These are phyloP conservation scores for Nerophis lumbriciformis DNA, from an alignment of 2,113 vertebrate genomes.

Conservation along the genomic window DNA sequence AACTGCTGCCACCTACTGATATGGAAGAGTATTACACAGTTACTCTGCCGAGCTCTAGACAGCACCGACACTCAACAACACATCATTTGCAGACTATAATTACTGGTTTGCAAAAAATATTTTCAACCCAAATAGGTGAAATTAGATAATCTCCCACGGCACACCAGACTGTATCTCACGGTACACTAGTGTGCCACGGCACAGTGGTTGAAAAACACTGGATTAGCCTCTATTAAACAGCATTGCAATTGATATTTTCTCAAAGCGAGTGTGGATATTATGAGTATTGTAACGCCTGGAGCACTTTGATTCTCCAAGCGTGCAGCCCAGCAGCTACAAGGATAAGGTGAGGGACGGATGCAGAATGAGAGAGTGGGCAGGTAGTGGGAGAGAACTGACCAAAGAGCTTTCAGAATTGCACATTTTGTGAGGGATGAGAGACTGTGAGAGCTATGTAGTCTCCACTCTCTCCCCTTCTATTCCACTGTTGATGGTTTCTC, in stretches of 20 bases:
- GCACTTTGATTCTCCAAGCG: neutral
- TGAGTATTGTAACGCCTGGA: neutral
- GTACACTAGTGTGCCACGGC: no score
- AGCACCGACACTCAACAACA: no score
- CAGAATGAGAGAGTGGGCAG: neutral
- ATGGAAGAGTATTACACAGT: no score
- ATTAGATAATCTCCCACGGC: no score
- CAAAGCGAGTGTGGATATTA: neutral
- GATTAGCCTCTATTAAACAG: neutral
- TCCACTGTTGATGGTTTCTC: slow-evolving; percentile 3
- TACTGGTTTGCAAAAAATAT: no score
- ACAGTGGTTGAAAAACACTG: no score
- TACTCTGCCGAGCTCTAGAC: no score
- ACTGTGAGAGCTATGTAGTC: neutral
- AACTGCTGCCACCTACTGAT: no score
- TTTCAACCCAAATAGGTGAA: no score
- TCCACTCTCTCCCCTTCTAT: neutral
- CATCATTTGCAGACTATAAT: no score
- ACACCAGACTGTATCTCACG: no score
- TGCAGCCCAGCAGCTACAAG: neutral
- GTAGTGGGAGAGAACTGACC: neutral
- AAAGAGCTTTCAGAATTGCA: neutral
- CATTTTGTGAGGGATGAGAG: neutral
- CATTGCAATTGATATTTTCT: no score
- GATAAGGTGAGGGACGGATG: neutral